Base-by-base conservation (phyloP, 2,797 vertebrate genomes). In the Myotis myotis region DNA sequence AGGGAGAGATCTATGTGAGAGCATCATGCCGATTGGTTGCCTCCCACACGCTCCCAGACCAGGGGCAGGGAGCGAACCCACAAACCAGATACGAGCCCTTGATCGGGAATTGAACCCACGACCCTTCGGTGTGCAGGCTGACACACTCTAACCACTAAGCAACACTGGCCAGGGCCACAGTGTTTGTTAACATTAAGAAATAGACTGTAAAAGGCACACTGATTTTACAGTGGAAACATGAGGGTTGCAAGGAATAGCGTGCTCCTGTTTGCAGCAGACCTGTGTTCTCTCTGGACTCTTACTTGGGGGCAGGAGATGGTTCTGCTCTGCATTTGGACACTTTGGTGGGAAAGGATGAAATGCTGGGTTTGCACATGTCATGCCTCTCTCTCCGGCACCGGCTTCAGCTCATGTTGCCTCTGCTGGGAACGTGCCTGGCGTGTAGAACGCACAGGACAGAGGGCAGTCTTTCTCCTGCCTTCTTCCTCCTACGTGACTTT, bases 391-490 rank as follows among this genome's bases (percentile, higher is more conserved):
- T 55, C 30, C 16, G 7, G 9, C 10, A 6, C 28, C 4, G 5
- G 22, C 22, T 38, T 51, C 47, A 36, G 60, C 10, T 76, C n/a
- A 11, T 30, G 17, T 16, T 53, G 80, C 51, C 25, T 49, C 3
- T 9, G 17, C 13, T 2, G 23, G 55, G 33, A 68, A 25, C 6
- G 66, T 30, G 17, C 20, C 41, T n/a, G 38, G 20, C 8, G n/a
- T 19, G 8, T 17, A 33, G 23, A 47, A 5, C 20, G 23, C 13
- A 10, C 13, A 9, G 6, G 28, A 28, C 0, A 72, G 53, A 33
- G 30, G 66, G 2, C 1, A 3, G 1, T 57, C 16, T 7, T 53
- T 22, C 8, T 6, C 1, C 38, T 12, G 11, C 9, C n/a, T 82
- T 64, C 28, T 33, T 28, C 72, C 57, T 78, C n/a, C 22, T 3